These are phyloP conservation scores for Austrofundulus limnaeus DNA, from an alignment of 2,113 vertebrate species.

Conservation along the genomic window DNA sequence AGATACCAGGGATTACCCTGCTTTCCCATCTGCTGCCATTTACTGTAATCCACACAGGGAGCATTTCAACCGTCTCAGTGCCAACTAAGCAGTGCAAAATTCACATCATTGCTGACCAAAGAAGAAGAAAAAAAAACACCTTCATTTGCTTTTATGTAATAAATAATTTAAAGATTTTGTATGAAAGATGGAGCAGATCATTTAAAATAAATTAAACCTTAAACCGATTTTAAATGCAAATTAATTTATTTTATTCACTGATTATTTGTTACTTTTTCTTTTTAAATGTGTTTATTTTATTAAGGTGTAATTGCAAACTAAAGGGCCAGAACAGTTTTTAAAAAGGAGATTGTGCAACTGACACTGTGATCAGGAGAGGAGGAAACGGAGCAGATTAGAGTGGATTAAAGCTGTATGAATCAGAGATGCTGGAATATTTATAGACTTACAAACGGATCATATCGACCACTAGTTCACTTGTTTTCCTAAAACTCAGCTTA, in stretches of 20 bases:
- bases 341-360: too few species aligned
- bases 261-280: neutral
- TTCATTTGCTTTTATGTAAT: slow-evolving; percentile 7
- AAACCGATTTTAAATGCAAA: neutral
- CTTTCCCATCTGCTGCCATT: slow-evolving; percentile 75
- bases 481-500: neutral
- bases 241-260: neutral
- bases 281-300: too few species aligned
- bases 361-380: neutral
- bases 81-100: slow-evolving; percentile 32
- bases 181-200: neutral
- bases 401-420: slow-evolving; percentile 5
- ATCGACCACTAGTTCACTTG: too few species aligned
- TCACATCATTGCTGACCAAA: slow-evolving; percentile 12
- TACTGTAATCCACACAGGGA: slow-evolving; percentile 70
- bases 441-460: neutral
- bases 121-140: neutral
- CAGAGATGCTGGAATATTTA: neutral
- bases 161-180: neutral
- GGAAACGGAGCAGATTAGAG: neutral
- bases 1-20: slow-evolving; percentile 63
- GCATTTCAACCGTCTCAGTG: slow-evolving; percentile 69
- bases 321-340: too few species aligned
- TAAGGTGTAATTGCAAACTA: too few species aligned
- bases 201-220: neutral